Percentiles rank a stretch among this genome's conserved stretches.
Evolutionary conservation across 1,140 invertebrate species (phyloP).

Genomic region (Pemphigus obesinymphae): DNA sequence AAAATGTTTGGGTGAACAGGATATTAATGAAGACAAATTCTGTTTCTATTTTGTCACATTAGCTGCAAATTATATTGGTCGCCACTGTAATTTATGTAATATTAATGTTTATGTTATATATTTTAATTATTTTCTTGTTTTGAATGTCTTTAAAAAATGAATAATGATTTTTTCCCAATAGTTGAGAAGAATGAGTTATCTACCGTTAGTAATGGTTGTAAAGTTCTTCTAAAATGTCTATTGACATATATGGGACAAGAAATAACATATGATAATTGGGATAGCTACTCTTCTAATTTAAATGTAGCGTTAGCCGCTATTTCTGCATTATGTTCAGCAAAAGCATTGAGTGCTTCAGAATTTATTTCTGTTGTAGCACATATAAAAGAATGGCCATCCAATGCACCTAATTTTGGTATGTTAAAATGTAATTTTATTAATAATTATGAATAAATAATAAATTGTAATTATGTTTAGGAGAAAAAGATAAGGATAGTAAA

Average conservation of each 20-base stretch:
- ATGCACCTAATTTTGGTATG: neutral
- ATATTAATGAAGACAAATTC: conserved; percentile 21
- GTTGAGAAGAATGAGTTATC: conserved; percentile 23
- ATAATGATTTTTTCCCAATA: conserved; percentile 11
- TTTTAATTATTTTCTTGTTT: neutral
- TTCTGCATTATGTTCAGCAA: conserved; percentile 27
- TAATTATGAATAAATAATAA: neutral
- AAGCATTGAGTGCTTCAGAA: neutral
- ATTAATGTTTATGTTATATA: neutral
- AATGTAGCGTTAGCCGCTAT: conserved; percentile 18
- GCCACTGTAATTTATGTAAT: conserved; percentile 37
- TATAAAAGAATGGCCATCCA: conserved; percentile 35
- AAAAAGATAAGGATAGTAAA: conserved; percentile 44
- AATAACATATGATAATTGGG: conserved; percentile 28
- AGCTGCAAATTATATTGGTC: conserved; percentile 38
- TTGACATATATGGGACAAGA: conserved; percentile 43
- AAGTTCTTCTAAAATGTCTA: conserved; percentile 1
- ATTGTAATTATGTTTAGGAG: conserved; percentile 37
- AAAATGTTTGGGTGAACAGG: conserved; percentile 9
- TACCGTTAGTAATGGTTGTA: neutral
- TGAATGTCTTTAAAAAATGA: no score
- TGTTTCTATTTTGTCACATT: conserved; percentile 25
- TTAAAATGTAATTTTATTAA: neutral
- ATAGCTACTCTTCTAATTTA: conserved; percentile 30
- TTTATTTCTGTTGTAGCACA: conserved; percentile 11